Evolutionary conservation across 2,113 vertebrate genomes (phyloP), one percentile per base, ranked within the genome.

Genomic region (Cygnus buccinator): DNA sequence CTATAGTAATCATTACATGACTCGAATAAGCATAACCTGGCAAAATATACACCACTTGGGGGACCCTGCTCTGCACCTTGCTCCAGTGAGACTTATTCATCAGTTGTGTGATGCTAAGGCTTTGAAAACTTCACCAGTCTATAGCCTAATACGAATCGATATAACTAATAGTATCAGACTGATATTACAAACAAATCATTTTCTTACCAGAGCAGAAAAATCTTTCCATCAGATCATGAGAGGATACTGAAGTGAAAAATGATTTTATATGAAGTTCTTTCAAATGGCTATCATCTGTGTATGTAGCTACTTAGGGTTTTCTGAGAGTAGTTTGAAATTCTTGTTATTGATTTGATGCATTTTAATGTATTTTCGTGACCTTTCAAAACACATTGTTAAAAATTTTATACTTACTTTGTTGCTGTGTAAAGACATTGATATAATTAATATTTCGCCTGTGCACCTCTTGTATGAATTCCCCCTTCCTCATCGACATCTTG

Each of bases 291-390:
- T 97, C 89, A 81, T 74, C 94, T n/a, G 13, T 78, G 62, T 35
- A 62, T 73, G 79, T 93, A 95, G 84, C 79, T 96, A 62, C 48
- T 94, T 75, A 86, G 72, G 65, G 57, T 31, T 96, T 97, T 97
- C 84, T 95, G 93, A 96, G 94, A 83, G 94, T 87, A 91, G 70
- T 95, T 79, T 93, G 86, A 70, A 89, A 84, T 74, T 80, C 83
- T 93, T 96, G 20, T 84, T 96, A 98, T 97, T 96, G 91, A 95
- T 96, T 97, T 97, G 94, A 72, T 94, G 93, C n/a, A 22, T 97
- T 97, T 97, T 94, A 97, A 94, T 96, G 92, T 78, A 94, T 97
- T 97, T 97, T 97, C 96, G 95, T 96, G 96, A 94, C 65, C 75
- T 95, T 98, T 98, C 94, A 97, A 97, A 97, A 94, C 71, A 89